Base-by-base conservation (phyloP, 2,113 vertebrate genomes). In the Apteryx mantelli region DNA sequence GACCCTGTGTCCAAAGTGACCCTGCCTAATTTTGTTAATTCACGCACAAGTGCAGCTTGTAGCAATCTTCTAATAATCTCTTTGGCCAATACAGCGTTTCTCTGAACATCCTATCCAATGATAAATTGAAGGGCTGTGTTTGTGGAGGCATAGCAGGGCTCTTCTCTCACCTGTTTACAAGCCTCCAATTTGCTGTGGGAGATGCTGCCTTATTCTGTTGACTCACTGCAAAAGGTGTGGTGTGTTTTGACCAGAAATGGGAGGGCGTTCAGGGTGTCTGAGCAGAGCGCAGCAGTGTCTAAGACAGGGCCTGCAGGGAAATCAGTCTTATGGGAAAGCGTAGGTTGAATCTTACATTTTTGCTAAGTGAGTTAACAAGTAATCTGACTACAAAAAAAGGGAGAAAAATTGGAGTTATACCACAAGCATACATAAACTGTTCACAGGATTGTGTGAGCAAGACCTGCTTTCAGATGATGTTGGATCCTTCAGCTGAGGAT, bases 141-240 rank as follows among this genome's bases (percentile, higher is more conserved):
- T 77, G 26, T 46, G 38, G 60, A 28, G 30, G 65, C 9, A 3
- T 3, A 34, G 60, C 55, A 40, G 80, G 53, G 11, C 66, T 88
- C 28, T 85, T 46, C 74, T n/a, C 88, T 55, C 20, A 1, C 52
- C 85, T 79, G 70, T 63, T 32, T 90, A 65, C 38, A 68, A 42
- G 65, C 25, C 40, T 69, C 40, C 60, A 5, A 7, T 64, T 78
- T 78, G 71, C 61, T 76, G 48, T 1, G 2, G 77, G 83, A 91
- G 84, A 89, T 91, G 66, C 32, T 96, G 84, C 78, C 58, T 48
- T 26, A 71, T 79, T 95, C 25, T 21, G 78, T 36, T 97, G 93
- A 96, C 86, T 96, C 96, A 94, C 38, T 92, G 83, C 46, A 50
- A 75, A 92, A 94, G 96, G 93, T 83, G 96, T 93, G 95, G 93